These are phyloP conservation scores for Drosophila paracracens DNA, from an alignment of 2,888 invertebrate species.

Conservation along the genomic window DNA sequence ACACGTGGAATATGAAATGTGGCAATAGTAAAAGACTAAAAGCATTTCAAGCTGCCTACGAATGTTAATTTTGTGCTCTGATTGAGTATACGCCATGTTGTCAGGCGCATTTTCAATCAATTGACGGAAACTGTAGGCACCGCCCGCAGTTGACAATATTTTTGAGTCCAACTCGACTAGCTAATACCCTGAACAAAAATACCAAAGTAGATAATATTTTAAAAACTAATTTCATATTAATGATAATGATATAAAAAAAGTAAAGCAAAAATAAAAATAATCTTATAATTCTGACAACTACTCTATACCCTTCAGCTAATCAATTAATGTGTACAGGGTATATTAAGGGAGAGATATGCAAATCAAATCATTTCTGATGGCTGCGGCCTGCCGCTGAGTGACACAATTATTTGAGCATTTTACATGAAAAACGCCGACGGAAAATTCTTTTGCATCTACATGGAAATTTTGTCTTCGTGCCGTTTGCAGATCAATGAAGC, in stretches of 20 bases:
- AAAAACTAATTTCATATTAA: background rate
- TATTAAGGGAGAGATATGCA: constrained; percentile 60
- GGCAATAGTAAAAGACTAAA: background rate
- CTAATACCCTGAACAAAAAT: background rate
- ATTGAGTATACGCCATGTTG: constrained; percentile 45
- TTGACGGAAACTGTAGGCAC: constrained; percentile 29
- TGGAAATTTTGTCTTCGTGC: constrained; percentile 46
- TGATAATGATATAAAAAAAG: too few species aligned
- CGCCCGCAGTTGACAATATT: constrained; percentile 25
- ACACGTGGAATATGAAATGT: background rate
- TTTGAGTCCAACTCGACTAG: constrained; percentile 2
- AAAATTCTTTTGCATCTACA: constrained; percentile 42
- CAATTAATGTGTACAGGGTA: constrained; percentile 20
- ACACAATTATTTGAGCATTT: constrained; percentile 47
- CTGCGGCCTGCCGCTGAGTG: constrained; percentile 57
- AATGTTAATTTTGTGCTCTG: constrained; percentile 31
- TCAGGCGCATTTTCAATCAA: constrained; percentile 22
- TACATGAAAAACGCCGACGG: constrained; percentile 35
- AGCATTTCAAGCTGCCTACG: constrained; percentile 31
- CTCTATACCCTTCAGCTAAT: background rate
- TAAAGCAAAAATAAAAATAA: background rate
- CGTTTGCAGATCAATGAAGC: constrained; percentile 54
- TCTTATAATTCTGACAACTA: background rate
- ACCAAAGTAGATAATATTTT: too few species aligned
- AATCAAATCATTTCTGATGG: constrained; percentile 69